Base-by-base conservation (phyloP, 2,888 invertebrate genomes). In the Platycheirus rosarum region DNA sequence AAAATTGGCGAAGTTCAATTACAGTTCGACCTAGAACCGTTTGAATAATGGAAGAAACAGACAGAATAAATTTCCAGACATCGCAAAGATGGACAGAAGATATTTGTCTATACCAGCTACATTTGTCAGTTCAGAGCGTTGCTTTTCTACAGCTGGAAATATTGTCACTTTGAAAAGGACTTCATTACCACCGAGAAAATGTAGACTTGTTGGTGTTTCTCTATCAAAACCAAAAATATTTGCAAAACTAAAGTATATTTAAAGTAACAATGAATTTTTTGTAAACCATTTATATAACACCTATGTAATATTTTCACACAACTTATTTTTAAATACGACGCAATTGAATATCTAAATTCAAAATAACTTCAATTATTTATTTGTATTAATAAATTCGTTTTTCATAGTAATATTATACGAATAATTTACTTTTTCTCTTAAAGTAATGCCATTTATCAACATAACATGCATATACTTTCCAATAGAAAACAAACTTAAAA, bases 61-160 rank as follows among this genome's bases (percentile, higher is more conserved):
- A 18, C 13, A 49, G 20, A 13, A 48, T 9, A 63, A 35, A 48
- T 63, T n/a, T 35, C 48, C 62, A 32, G 46, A 13, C 20, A 44
- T 62, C 9, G 46, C 62, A 29, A 8, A 32, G 2, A 18, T 46
- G 23, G 62, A 29, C 2, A 29, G 32, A 16, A 62, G 20, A 32
- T 62, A 62, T 44, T 46, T 62, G 20, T 62, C n/a, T 4, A 62
- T 62, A 46, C 62, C 62, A 46, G 62, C 60, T 11, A 62, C 44
- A 16, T 62, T 26, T 29, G 18, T 62, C 9, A 44, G 29, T 11
- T 44, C 32, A 3, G 42, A 26, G 2, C 20, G 18, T 40, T 26
- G 23, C 5, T 42, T 26, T 57, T 40, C 26, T 8, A 8, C 42
- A n/a, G 9, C 42, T 51, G 35, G n/a, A n/a, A 35, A 8, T n/a